Evolutionary conservation across 2,113 vertebrate species (phyloP).

Genomic region (Chamaea fasciata): DNA sequence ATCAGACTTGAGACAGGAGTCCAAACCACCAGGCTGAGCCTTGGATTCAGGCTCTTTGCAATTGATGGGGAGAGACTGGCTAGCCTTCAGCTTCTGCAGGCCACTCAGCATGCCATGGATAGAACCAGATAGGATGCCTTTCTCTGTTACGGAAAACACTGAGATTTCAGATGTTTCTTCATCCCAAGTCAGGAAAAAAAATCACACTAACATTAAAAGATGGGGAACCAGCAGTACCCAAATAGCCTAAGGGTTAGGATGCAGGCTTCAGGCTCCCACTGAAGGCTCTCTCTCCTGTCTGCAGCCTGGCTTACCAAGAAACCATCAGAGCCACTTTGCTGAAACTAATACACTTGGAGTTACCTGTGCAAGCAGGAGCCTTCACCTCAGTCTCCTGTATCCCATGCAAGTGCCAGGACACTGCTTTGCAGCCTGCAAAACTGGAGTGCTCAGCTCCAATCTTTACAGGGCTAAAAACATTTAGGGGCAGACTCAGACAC

Average conservation of each 20-base stretch:
- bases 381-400: not conserved
- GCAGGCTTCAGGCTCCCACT: not conserved
- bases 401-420: not conserved
- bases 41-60: not conserved
- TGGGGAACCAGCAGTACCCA: not conserved
- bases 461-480: not conserved
- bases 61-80: too few species aligned
- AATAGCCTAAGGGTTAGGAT: not conserved
- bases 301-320: not conserved
- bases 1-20: not conserved
- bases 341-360: accelerated
- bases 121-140: not conserved
- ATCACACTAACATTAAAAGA: not conserved
- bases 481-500: not conserved
- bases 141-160: not conserved
- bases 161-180: not conserved
- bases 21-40: not conserved
- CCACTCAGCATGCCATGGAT: accelerated
- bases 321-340: not conserved
- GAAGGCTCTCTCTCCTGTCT: not conserved
- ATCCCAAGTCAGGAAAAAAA: not conserved
- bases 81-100: not conserved
- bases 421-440: not conserved
- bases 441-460: not conserved
- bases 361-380: not conserved